phyloP scores from a whole-genome alignment of 2,113 vertebrate genomes.

The Hymenochirus boettgeri region DNA sequence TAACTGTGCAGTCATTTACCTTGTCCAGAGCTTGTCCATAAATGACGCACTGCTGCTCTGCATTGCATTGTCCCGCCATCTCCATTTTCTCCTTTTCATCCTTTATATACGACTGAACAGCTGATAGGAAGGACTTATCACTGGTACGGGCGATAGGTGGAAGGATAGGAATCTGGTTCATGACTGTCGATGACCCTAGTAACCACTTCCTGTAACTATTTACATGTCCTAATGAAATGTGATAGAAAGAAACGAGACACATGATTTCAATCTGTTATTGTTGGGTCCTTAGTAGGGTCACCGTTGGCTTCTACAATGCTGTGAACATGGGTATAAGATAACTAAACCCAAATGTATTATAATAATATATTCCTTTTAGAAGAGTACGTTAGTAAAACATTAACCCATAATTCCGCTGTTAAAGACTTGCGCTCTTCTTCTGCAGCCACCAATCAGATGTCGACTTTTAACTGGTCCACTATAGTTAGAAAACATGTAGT shows the following conservation, averaged over 20 bases:
- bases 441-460: too few relatives aligned
- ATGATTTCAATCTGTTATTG: too few relatives aligned
- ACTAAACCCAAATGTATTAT: too few relatives aligned
- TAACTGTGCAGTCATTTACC: conserved; percentile 45
- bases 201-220: not conserved
- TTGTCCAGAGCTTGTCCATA: conserved; percentile 61
- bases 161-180: conserved; percentile 14
- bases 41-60: conserved; percentile 55
- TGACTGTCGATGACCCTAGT: conserved; percentile 14
- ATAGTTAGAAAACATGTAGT: too few relatives aligned
- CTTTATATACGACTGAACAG: conserved; percentile 51
- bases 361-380: too few relatives aligned
- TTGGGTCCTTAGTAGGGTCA: too few relatives aligned
- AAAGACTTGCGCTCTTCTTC: too few relatives aligned
- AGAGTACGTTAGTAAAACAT: too few relatives aligned
- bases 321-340: too few relatives aligned
- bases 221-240: not conserved
- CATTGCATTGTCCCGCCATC: conserved; percentile 48
- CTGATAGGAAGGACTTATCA: conserved; percentile 56
- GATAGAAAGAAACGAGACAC: not conserved
- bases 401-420: too few relatives aligned
- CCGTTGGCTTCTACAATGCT: too few relatives aligned
- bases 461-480: too few relatives aligned
- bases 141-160: conserved; percentile 40
- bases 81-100: conserved; percentile 52